phyloP scores from a whole-genome alignment of 1,140 invertebrate genomes.

The Zaprionus lachaisei region DNA sequence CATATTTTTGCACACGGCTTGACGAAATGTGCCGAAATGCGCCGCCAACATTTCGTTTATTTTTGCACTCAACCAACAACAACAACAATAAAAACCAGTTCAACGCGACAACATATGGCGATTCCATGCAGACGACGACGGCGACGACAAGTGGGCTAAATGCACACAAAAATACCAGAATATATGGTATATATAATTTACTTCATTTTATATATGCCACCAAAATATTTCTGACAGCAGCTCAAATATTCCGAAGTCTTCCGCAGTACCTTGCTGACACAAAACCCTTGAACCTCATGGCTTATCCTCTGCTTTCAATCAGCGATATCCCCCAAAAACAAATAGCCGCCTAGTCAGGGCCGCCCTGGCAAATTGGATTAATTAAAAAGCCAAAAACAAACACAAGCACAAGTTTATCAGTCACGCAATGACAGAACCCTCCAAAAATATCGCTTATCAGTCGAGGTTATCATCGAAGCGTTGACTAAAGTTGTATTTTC shows the following conservation, averaged over 20 bases:
- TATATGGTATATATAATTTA: conserved; percentile 10
- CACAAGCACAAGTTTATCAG: conserved; percentile 46
- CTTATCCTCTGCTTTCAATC: neutral
- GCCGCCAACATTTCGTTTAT: conserved; percentile 69
- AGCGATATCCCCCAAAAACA: conserved; percentile 14
- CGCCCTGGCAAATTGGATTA: conserved; percentile 53
- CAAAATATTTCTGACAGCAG: neutral
- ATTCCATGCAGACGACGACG: conserved; percentile 41
- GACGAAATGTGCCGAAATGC: conserved; percentile 70
- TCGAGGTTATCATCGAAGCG: conserved; percentile 47
- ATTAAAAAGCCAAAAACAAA: conserved; percentile 60
- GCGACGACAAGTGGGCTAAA: conserved; percentile 39
- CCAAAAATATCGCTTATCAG: conserved; percentile 52
- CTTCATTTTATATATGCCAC: neutral
- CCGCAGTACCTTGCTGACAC: neutral
- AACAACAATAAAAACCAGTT: conserved; percentile 56
- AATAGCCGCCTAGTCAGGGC: conserved; percentile 29
- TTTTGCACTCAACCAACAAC: conserved; percentile 48
- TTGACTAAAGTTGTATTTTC: conserved; percentile 21
- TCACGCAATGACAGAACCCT: conserved; percentile 58
- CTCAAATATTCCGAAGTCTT: conserved; percentile 40
- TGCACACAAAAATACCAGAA: conserved; percentile 19
- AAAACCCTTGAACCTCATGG: neutral
- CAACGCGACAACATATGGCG: conserved; percentile 63
- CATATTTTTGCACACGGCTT: conserved; percentile 60